These are phyloP conservation scores for Chelonoidis abingdonii DNA, from an alignment of 2,113 vertebrate species.

Conservation along the genomic window DNA sequence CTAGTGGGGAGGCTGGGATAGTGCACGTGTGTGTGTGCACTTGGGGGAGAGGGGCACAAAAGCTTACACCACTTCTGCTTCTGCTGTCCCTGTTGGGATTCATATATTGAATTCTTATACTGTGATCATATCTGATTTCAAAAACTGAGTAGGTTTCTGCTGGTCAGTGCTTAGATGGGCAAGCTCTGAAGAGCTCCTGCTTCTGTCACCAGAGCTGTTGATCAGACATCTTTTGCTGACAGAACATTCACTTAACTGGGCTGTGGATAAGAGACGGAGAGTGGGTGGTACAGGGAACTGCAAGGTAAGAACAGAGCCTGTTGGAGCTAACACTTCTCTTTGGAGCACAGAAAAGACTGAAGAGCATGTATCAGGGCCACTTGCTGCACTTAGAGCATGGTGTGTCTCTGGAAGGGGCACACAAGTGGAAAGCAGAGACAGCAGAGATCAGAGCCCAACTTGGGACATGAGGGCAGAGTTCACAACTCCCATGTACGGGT, in stretches of 20 bases:
- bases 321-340: neutral
- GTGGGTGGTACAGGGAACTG: neutral
- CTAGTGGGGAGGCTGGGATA: neutral
- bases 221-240: neutral
- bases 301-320: neutral
- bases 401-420: neutral
- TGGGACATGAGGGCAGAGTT: accelerated
- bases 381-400: neutral
- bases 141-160: neutral
- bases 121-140: neutral
- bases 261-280: neutral
- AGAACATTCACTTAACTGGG: neutral
- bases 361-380: neutral
- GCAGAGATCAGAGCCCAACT: neutral
- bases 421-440: neutral
- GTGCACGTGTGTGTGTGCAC: neutral
- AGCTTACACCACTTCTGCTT: neutral
- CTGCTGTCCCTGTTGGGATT: neutral
- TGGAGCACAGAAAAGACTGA: neutral
- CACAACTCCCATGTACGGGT: accelerated
- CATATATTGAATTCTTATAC: neutral
- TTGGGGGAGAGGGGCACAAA: neutral
- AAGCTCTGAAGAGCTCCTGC: neutral
- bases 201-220: neutral
- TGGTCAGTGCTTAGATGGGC: neutral